Percentiles rank a stretch among this genome's conserved stretches.
Evolutionary conservation across 2,888 invertebrate species (phyloP).

Genomic region (Lumbricus terrestris): DNA sequence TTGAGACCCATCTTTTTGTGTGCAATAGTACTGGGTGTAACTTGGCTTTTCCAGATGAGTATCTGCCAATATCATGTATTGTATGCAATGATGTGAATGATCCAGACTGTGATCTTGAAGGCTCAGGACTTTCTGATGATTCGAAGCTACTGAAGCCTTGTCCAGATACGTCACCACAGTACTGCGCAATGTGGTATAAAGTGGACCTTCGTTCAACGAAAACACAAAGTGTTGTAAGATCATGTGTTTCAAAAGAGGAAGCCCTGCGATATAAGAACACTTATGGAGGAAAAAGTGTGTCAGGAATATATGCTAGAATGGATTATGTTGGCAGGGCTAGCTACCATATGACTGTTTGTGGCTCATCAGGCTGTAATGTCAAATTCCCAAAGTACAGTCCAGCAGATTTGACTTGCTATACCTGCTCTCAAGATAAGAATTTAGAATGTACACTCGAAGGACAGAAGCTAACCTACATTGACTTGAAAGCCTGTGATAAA

Average conservation of each 20-base stretch:
- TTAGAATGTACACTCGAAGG: not conserved
- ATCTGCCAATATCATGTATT: not conserved
- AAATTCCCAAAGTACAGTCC: conserved; percentile 3
- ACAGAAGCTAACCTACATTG: not conserved
- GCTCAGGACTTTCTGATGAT: not conserved
- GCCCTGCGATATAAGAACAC: not conserved
- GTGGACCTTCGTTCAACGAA: not conserved
- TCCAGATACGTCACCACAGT: not conserved
- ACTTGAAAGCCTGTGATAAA: not conserved
- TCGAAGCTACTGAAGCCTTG: not conserved
- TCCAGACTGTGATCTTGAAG: not conserved
- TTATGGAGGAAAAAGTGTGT: not conserved
- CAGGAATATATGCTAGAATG: not conserved
- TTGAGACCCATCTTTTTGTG: not conserved
- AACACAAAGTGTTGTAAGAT: not conserved
- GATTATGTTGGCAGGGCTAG: conserved; percentile 3
- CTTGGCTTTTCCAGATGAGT: not conserved
- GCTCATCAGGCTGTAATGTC: conserved; percentile 3
- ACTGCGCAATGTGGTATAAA: not conserved
- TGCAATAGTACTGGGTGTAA: not conserved
- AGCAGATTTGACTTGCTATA: not conserved
- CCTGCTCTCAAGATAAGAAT: not conserved
- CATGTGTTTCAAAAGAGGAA: not conserved
- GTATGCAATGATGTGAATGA: not conserved
- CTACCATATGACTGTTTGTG: conserved; percentile 3